Evolutionary conservation across 1,140 invertebrate species (phyloP), one percentile per base, ranked within the genome.

Genomic region (Zaprionus vittiger): DNA sequence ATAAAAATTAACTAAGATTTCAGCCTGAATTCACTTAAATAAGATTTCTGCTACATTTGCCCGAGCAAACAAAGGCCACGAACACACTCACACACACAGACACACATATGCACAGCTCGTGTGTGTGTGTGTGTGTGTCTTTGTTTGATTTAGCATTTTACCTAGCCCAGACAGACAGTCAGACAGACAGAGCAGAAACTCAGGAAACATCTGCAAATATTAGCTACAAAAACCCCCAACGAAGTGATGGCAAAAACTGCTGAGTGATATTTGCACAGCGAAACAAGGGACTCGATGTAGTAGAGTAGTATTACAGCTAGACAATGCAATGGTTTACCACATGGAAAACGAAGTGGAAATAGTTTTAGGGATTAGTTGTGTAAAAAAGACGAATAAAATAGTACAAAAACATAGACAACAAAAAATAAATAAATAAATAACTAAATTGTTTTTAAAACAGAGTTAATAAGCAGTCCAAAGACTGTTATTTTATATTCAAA

Each of bases 1-100:
- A 79, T 78, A 78, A 78, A 79, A 80, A 80, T 80, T 80, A 74
- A 79, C 78, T 80, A 80, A 80, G 78, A 78, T 80, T 80, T 77
- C 69, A 73, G 74, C 74, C 37, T 78, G 79, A 80, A 79, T 75
- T 81, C 71, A 79, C 77, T 81, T 75, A 71, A 81, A 71, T 49
- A 75, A 62, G 72, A 79, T 79, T 81, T 81, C 76, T 79, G 72
- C 77, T 75, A 81, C 79, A 81, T 79, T 81, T 81, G 63, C 76
- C 37, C 63, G 28, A 41, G 66, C 76, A 80, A 80, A 80, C 76
- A 80, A 71, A 75, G 31, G 22, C n/a, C 5, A 17, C 15, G 47
- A 41, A 61, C 49, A 28, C 0, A 26, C 24, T 0, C 24, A 26
- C 31, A 34, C 9, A 11, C 31, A 3, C 52, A 63, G 0, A 47